phyloP scores from a whole-genome alignment of 2,797 vertebrate genomes.

The Tragelaphus eurycerus region DNA sequence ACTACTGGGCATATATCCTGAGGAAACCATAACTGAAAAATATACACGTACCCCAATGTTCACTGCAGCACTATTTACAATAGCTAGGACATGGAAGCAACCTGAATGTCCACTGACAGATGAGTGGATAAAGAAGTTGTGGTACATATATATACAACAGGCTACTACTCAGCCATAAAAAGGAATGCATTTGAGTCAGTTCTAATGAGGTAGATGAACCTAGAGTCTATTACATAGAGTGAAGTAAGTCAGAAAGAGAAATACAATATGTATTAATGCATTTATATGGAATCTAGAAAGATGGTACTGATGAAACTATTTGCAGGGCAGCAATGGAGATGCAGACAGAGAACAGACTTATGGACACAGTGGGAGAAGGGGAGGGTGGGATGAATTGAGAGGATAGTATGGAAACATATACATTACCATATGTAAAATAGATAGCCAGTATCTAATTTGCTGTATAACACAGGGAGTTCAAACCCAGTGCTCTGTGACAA shows the following conservation, averaged over 20 bases:
- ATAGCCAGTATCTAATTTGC: neutral
- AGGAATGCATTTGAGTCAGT: neutral
- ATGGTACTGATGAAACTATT: neutral
- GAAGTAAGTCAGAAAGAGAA: neutral
- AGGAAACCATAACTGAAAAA: neutral
- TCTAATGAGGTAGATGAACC: neutral
- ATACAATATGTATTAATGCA: neutral
- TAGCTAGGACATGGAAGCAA: neutral
- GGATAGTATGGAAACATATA: neutral
- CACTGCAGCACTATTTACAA: neutral
- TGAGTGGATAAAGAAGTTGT: neutral
- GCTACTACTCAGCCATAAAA: neutral
- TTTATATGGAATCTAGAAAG: neutral
- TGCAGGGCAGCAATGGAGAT: neutral
- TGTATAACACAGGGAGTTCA: neutral
- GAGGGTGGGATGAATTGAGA: neutral
- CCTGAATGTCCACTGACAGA: neutral
- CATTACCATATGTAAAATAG: neutral
- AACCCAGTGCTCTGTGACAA: neutral
- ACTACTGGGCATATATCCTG: neutral
- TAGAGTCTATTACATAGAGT: neutral
- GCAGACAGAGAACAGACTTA: neutral
- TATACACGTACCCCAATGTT: neutral
- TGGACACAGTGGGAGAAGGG: neutral
- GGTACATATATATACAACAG: neutral